Evolutionary conservation across 2,113 vertebrate species (phyloP), one percentile per base, ranked within the genome.

Genomic region (Cyanistes caeruleus): DNA sequence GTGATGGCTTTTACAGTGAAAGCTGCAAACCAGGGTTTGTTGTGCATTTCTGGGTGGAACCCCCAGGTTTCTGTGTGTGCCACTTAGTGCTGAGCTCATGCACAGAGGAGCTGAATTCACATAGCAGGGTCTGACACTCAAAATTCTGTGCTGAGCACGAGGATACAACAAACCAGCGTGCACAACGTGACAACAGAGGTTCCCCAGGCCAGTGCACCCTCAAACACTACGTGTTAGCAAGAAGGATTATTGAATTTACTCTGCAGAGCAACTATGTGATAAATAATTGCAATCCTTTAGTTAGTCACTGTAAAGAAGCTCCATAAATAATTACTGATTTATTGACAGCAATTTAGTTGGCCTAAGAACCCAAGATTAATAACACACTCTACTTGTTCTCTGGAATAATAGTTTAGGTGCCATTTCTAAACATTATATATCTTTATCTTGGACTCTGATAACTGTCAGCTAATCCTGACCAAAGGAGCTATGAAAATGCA

Each of bases 271-370:
- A 10, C 43, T 24, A 2, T 16, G 70, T 41, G 64, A 90, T 67
- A 86, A 94, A 90, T 67, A 83, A 88, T 84, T 81, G 39, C 76
- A 78, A 1, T 74, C 46, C 64, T 75, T 84, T 90, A 64, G 56
- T 78, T 90, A 90, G 48, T 81, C 48, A 23, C 41, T 81, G 77
- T 64, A 72, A 92, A 89, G 93, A 75, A 81, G 52, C 60, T 60
- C 56, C 69, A 87, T 95, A 80, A 95, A 95, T 94, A 96, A 95
- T 95, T 93, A 55, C 85, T 81, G 86, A 63, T 88, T 86, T 70
- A 64, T 86, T 89, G 73, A 78, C 83, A 91, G 60, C 76, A 93
- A 89, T 95, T 94, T 90, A 56, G 59, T 77, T 67, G 75, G 55
- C 27, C 75, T 94, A 93, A 93, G 91, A 85, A 69, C 30, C 43